phyloP scores from a whole-genome alignment of 2,797 vertebrate species.

The Glossophaga mutica region DNA sequence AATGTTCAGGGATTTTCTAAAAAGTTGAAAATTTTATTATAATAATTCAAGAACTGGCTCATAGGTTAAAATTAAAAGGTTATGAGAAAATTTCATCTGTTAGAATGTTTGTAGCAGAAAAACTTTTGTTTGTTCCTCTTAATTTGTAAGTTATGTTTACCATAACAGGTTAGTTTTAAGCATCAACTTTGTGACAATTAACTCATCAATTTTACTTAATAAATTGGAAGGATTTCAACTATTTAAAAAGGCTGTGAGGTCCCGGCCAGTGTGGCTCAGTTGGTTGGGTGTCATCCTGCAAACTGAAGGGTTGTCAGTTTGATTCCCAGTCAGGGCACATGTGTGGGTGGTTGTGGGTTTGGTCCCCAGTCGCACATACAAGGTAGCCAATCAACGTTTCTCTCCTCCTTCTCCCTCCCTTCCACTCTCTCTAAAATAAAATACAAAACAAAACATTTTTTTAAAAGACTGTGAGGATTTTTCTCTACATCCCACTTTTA shows the following conservation, averaged over 20 bases:
- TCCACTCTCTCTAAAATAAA: too few relatives aligned
- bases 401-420: background rate
- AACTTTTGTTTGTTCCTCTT: background rate
- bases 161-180: background rate
- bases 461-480: background rate
- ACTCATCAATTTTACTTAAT: conserved; percentile 7
- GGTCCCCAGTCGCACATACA: background rate
- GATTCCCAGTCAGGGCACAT: background rate
- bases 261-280: background rate
- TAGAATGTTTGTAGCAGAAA: background rate
- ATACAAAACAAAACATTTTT: too few relatives aligned
- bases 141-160: background rate
- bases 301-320: background rate
- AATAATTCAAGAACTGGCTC: background rate
- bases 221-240: background rate
- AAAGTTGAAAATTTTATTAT: background rate
- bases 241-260: background rate
- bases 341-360: background rate
- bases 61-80: background rate
- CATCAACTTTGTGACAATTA: conserved; percentile 1
- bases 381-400: background rate
- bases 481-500: conserved; percentile 5
- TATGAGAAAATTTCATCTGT: background rate
- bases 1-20: background rate
- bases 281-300: background rate